Evolutionary conservation across 1,140 invertebrate species (phyloP), one percentile per base, ranked within the genome.

Genomic region (Aleiodes sp.): DNA sequence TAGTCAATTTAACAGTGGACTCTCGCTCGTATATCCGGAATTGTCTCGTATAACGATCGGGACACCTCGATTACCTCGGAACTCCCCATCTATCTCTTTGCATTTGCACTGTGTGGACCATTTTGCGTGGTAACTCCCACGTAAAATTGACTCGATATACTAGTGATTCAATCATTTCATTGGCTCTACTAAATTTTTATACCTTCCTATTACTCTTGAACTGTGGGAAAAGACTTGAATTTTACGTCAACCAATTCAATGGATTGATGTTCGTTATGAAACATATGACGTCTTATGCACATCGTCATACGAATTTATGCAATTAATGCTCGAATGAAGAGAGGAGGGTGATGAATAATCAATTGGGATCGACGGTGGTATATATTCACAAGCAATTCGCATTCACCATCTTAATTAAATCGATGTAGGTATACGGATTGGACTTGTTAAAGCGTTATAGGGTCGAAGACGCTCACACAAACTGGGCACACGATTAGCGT

Each of bases 401-500:
- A 66, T 66, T 66, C 52, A 74, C 64, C 64, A 73, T 80, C 78
- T 80, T 80, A 82, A 80, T 82, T 80, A 77, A 76, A 76, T 79
- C 72, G 73, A 72, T 66, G 72, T 71, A 72, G 63, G 52, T 66
- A 66, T 64, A 64, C 62, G 39, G 39, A 64, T 66, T 66, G 65
- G 65, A 66, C 65, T 66, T 66, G 65, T 66, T 66, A 52, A 21
- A 52, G 43, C 14, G 43, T 52, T 16, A 52, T 16, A 52, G 14
- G 19, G 14, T 52, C n/a, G n/a, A n/a, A n/a, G n/a, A n/a, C n/a
- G n/a, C n/a, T n/a, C 14, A 52, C 14, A 52, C 2, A 52, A 10
- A 52, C 43, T 26, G 26, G 63, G 63, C 63, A 65, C 63, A 29
- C 63, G 63, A 65, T 65, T 65, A 65, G 63, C 63, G 24, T 65